These are phyloP conservation scores for Antrozous pallidus DNA, from an alignment of 2,797 vertebrate genomes.

Conservation along the genomic window DNA sequence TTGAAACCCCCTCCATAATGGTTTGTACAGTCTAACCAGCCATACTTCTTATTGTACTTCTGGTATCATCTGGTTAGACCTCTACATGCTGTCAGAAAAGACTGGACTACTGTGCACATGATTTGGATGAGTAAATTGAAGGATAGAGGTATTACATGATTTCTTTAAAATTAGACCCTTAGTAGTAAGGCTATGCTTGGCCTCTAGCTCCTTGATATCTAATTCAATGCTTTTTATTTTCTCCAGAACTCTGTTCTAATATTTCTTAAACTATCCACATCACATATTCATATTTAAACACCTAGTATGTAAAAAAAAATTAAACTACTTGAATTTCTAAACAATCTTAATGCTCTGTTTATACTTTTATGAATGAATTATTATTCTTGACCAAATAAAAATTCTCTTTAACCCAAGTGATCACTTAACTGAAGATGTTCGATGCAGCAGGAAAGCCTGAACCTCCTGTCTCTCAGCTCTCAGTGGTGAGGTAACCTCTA, in stretches of 20 bases:
- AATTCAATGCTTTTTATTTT: neutral
- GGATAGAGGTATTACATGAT: neutral
- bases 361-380: neutral
- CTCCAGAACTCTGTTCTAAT: neutral
- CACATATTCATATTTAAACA: neutral
- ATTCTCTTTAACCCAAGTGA: neutral
- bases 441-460: neutral
- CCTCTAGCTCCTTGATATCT: neutral
- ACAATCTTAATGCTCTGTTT: neutral
- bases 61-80: neutral
- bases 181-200: neutral
- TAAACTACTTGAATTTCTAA: neutral
- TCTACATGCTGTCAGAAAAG: neutral
- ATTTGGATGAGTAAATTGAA: neutral
- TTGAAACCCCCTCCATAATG: neutral
- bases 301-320: neutral
- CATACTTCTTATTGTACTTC: neutral
- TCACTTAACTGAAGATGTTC: neutral
- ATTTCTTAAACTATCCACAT: neutral
- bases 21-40: neutral
- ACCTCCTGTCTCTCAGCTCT: fast-evolving
- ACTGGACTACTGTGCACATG: neutral
- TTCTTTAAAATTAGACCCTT: neutral
- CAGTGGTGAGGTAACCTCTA: neutral
- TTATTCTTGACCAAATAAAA: neutral